Base-by-base conservation (phyloP, 2,888 invertebrate genomes). In the Rambutsinella grinnellia region DNA sequence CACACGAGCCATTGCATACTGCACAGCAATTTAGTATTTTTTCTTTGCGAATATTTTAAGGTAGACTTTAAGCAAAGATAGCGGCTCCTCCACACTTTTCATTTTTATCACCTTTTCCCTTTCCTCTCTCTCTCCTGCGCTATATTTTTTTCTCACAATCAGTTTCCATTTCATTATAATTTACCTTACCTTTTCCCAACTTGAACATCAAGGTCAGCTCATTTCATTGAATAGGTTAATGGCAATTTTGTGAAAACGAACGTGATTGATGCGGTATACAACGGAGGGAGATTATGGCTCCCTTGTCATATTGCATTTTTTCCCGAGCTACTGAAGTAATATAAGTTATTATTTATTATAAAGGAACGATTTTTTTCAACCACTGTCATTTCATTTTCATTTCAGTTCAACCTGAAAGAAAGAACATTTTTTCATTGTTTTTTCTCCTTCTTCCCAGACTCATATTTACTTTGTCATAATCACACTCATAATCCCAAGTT, bases 101-200 rank as follows among this genome's bases (percentile, higher is more conserved):
- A 47, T 62, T 17, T 21, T 49, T 49, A 28, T 51, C 28, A 15
- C 23, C 46, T 63, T 51, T 47, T 63, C 63, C 23, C 51, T 51
- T 51, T 27, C 28, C 17, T 46, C 28, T 51, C 44, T 10, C 13
- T 13, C 6, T n/a, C n/a, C n/a, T n/a, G n/a, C n/a, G n/a, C n/a
- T n/a, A n/a, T n/a, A n/a, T 36, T 68, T 60, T 56, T 66, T 51
- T 68, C 67, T 28, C 67, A 67, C 57, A 57, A 47, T 67, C 57
- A 67, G 57, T 57, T 67, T 67, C 58, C 0, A 36, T 51, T 68
- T 58, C 68, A 58, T 58, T 56, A n/a, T n/a, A n/a, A n/a, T n/a
- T n/a, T n/a, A n/a, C n/a, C n/a, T n/a, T n/a, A n/a, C n/a, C 23
- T 47, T 57, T 13, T 13, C 6, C 17, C 47, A 46, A 49, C 21